These are phyloP conservation scores for Tonatia bakeri DNA, from an alignment of 2,113 vertebrate genomes.

Conservation along the genomic window DNA sequence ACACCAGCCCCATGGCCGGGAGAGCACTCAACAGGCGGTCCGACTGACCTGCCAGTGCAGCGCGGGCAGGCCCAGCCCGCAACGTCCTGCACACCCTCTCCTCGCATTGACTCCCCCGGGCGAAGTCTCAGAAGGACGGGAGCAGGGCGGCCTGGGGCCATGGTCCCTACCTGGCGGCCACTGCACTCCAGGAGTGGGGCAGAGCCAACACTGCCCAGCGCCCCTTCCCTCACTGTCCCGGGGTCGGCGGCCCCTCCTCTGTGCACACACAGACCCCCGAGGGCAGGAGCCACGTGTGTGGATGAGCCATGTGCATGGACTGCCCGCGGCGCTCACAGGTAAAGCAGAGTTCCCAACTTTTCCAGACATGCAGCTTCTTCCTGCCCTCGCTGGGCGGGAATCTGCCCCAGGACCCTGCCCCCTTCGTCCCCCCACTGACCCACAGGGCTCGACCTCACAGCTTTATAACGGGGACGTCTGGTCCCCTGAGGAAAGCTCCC, in stretches of 20 bases:
- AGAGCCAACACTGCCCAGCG: fast-evolving
- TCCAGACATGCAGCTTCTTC: background rate
- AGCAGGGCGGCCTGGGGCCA: background rate
- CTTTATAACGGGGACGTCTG: background rate
- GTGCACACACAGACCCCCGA: fast-evolving
- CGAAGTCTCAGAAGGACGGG: background rate
- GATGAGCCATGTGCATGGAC: fast-evolving
- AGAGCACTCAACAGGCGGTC: too few relatives aligned
- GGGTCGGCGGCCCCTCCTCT: background rate
- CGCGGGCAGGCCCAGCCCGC: fast-evolving
- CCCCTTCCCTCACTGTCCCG: background rate
- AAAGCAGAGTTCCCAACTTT: fast-evolving
- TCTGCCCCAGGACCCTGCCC: background rate
- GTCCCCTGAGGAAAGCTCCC: background rate
- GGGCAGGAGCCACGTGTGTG: fast-evolving
- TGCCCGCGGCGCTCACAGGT: fast-evolving
- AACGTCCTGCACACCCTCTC: too few relatives aligned
- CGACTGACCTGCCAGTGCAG: fast-evolving
- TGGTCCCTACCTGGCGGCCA: fast-evolving
- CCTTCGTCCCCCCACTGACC: fast-evolving
- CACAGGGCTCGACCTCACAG: fast-evolving
- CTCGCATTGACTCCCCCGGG: background rate
- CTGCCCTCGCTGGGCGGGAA: background rate
- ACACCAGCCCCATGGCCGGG: fast-evolving
- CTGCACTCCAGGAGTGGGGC: fast-evolving